Percentiles rank a stretch among this genome's conserved stretches.
Conservation (phyloP, 2,113 vertebrate genomes). For the Centrocercus urophasianus region DNA sequence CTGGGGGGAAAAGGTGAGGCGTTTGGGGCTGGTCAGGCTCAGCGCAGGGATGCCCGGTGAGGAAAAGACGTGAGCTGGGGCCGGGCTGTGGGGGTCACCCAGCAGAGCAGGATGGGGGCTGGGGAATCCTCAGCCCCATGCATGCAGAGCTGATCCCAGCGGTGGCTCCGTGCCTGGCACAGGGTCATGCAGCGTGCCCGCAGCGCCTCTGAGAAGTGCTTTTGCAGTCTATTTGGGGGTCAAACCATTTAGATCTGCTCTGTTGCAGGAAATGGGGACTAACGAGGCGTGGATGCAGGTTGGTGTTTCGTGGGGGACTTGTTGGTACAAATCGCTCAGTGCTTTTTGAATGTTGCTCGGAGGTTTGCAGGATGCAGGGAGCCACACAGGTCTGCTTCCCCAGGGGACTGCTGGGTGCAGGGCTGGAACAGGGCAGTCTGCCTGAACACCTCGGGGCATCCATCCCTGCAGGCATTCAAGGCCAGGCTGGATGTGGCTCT, state of each 20-base stretch:
- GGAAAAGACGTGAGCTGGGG: neutral
- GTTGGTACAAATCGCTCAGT: neutral
- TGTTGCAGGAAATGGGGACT: neutral
- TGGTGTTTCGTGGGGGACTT: neutral
- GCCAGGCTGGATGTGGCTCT: too few species aligned
- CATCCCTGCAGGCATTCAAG: too few species aligned
- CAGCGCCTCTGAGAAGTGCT: neutral
- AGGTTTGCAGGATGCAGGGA: neutral
- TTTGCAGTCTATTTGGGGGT: neutral
- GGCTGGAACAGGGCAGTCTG: neutral
- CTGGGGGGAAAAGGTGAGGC: slow-evolving; percentile 23
- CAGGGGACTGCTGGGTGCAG: neutral
- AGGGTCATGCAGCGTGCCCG: neutral
- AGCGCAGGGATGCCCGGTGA: neutral
- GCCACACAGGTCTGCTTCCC: neutral
- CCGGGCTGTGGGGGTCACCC: neutral
- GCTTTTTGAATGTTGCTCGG: neutral
- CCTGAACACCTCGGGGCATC: neutral
- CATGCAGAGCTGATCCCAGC: neutral
- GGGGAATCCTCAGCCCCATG: rapidly evolving
- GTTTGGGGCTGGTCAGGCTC: neutral
- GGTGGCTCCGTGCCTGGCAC: rapidly evolving
- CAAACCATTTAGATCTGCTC: neutral
- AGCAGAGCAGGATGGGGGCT: neutral
- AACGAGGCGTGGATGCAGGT: neutral